Evolutionary conservation across 2,113 vertebrate genomes (phyloP).

Genomic region (Psittacara wagleri): DNA sequence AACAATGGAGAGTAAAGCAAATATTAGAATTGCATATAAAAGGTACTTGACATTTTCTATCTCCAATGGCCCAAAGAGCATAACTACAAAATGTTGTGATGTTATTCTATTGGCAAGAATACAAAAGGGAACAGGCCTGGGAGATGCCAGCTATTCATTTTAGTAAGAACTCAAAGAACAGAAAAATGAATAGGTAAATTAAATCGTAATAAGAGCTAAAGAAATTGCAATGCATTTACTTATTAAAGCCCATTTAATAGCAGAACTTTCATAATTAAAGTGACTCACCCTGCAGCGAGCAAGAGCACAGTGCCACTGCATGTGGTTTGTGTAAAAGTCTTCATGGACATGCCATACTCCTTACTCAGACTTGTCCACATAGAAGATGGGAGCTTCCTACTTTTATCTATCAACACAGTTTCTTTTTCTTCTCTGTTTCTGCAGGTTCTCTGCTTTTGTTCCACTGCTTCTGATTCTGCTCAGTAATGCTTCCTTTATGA

Average conservation of each 20-base stretch:
- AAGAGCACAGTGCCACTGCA: neutral
- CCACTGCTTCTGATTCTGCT: neutral
- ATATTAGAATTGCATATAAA: constrained; percentile 43
- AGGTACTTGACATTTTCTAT: constrained; percentile 50
- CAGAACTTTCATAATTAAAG: constrained; percentile 5
- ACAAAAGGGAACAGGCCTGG: neutral
- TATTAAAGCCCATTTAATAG: constrained; percentile 19
- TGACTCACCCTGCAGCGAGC: neutral
- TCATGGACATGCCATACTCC: neutral
- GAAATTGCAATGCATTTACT: constrained; percentile 16
- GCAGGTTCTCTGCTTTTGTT: neutral
- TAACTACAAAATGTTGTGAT: constrained; percentile 37
- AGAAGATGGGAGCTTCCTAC: neutral
- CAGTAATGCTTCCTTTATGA: neutral
- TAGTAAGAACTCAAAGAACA: constrained; percentile 25
- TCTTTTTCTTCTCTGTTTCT: neutral
- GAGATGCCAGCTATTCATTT: constrained; percentile 39
- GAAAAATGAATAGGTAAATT: constrained; percentile 38
- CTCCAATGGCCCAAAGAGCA: neutral
- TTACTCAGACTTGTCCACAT: neutral
- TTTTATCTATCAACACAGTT: neutral
- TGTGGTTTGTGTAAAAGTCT: neutral
- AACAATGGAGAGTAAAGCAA: constrained; percentile 64
- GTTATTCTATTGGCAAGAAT: constrained; percentile 20
- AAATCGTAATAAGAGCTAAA: constrained; percentile 13